Evolutionary conservation across 2,113 vertebrate genomes (phyloP).

Genomic region (Epinephelus fuscoguttatus): DNA sequence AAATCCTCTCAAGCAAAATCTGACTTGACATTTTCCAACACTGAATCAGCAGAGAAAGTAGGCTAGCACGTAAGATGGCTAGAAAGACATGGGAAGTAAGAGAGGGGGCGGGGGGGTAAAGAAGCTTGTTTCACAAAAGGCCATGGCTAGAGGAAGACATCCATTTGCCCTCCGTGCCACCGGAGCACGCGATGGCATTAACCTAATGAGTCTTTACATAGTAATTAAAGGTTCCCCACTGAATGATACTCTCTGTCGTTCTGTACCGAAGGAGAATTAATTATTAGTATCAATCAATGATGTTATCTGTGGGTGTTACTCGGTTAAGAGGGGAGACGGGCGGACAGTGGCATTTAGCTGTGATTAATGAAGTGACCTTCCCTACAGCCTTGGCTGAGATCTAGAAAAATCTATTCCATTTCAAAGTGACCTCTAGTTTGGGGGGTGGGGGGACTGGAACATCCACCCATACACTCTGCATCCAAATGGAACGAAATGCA

Average conservation of each 20-base stretch:
- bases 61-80: conserved; percentile 30
- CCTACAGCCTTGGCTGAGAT: conserved; percentile 76
- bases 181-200: conserved; percentile 66
- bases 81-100: conserved; percentile 31
- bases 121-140: conserved; percentile 68
- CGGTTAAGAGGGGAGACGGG: conserved; percentile 75
- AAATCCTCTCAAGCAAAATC: conserved; percentile 68
- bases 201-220: conserved; percentile 84
- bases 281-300: conserved; percentile 86
- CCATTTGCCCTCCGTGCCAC: conserved; percentile 66
- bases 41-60: conserved; percentile 74
- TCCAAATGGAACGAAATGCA: conserved; percentile 65
- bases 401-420: conserved; percentile 83
- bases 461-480: conserved; percentile 69
- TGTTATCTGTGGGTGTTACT: conserved; percentile 79
- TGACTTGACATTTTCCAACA: conserved; percentile 75
- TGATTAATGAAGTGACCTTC: conserved; percentile 89
- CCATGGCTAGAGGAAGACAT: conserved; percentile 74
- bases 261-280: conserved; percentile 80
- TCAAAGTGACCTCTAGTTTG: conserved; percentile 78
- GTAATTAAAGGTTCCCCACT: conserved; percentile 81
- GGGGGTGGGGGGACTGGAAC: conserved; percentile 51
- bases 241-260: conserved; percentile 72
- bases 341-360: conserved; percentile 82
- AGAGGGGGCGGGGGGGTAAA: not conserved